These are phyloP conservation scores for Bos javanicus DNA, from an alignment of 2,113 vertebrate species.

Conservation along the genomic window DNA sequence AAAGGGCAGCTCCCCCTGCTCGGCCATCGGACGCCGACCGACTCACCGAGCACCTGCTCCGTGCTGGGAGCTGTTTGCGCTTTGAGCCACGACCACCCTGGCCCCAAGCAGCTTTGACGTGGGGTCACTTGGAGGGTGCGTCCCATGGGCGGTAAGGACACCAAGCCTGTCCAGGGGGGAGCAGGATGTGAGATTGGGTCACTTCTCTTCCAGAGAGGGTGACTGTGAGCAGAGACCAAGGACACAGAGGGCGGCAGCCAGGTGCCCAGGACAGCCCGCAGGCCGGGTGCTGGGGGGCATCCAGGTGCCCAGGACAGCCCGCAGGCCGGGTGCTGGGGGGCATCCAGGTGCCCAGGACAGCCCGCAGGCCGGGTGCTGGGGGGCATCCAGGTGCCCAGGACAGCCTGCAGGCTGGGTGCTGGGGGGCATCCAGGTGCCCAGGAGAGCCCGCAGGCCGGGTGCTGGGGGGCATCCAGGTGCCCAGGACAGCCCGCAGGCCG, in stretches of 20 bases:
- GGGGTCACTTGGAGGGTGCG: too few species aligned
- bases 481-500: neutral
- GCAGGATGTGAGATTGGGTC: rapidly evolving
- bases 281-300: neutral
- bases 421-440: too few species aligned
- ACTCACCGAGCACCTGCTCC: rapidly evolving
- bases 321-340: rapidly evolving
- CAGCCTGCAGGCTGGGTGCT: rapidly evolving
- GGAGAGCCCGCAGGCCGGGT: neutral
- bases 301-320: rapidly evolving
- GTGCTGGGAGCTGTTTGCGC: rapidly evolving
- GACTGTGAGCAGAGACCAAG: neutral
- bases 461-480: too few species aligned
- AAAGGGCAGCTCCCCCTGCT: rapidly evolving
- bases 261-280: rapidly evolving
- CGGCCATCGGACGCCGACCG: rapidly evolving
- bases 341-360: too few species aligned
- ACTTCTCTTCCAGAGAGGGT: neutral
- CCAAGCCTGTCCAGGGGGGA: rapidly evolving
- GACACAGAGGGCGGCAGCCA: rapidly evolving
- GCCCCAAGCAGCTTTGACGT: rapidly evolving
- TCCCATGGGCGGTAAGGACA: rapidly evolving
- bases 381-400: too few species aligned
- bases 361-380: neutral
- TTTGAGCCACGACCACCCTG: rapidly evolving